Evolutionary conservation across 2,113 vertebrate genomes (phyloP), one percentile per base, ranked within the genome.

Genomic region (Jaculus jaculus): DNA sequence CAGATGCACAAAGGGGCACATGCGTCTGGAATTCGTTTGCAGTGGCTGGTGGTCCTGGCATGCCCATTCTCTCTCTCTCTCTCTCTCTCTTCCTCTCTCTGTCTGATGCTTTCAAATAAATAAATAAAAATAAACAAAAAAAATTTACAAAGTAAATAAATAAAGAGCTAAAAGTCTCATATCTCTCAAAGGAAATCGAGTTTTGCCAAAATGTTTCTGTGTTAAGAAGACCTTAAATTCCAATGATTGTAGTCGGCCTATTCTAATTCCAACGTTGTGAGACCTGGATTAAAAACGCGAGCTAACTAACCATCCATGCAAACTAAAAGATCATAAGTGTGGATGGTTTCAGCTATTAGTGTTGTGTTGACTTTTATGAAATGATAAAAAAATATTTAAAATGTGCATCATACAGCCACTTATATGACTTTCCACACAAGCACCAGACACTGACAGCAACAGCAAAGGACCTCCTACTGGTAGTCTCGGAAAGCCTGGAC

Each of bases 361-460:
- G 32, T 37, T 39, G 23, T 72, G 11, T 34, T 42, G 10, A 86
- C 39, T 79, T 78, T 26, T 87, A 84, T 63, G 16, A 11, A 93
- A 20, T 11, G 73, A 61, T 7, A 94, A n/a, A n/a, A n/a, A n/a
- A n/a, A 32, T 16, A 32, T 24, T 47, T 39, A 37, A 86, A 79
- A 66, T 24, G 32, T 30, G 16, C 66, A 7, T 20, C 54, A 63
- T 20, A 24, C 6, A 65, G 39, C 3, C 21, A 42, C 6, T 63
- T 10, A 30, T 15, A 51, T 51, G 2, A 24, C 16, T 85, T 92
- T 81, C 91, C 82, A 93, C 73, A 69, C 90, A 93, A 90, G 69
- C 61, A 23, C 17, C 0, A 72, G 60, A 78, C 47, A 26, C 7
- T 81, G 74, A 72, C 51, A 95, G 16, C 39, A 93, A 26, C 1